Conservation (phyloP, 2,797 vertebrate genomes). For the Aulostomus chinensis region DNA sequence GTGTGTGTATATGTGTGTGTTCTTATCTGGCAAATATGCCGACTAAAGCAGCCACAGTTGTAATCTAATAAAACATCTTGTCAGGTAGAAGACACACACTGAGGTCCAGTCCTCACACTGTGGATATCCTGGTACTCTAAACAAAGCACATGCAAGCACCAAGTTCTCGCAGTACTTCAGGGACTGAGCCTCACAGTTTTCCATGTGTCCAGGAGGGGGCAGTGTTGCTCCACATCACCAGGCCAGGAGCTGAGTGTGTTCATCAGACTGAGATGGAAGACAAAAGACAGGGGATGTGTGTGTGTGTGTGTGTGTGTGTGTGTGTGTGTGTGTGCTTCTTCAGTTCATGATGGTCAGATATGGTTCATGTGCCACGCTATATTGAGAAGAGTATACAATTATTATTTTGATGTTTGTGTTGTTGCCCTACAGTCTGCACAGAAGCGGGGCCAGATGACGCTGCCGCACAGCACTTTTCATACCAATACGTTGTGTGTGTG, state of each 20-base stretch:
- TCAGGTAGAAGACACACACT: too few relatives aligned
- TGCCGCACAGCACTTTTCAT: not conserved
- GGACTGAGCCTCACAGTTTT: too few relatives aligned
- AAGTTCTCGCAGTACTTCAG: too few relatives aligned
- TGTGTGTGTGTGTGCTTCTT: not conserved
- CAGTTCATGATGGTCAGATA: not conserved
- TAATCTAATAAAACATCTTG: too few relatives aligned
- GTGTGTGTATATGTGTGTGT: too few relatives aligned
- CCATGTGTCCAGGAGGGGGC: not conserved
- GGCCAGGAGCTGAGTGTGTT: not conserved
- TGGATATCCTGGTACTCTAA: too few relatives aligned
- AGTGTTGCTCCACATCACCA: not conserved
- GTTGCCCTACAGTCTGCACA: not conserved
- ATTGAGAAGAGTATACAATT: not conserved
- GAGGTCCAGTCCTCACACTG: too few relatives aligned
- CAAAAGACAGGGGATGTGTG: not conserved
- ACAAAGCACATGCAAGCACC: too few relatives aligned
- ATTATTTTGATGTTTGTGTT: not conserved
- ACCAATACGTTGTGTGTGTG: not conserved
- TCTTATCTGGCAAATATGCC: too few relatives aligned
- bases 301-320: too few relatives aligned
- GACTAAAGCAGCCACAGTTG: too few relatives aligned
- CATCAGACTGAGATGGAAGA: not conserved
- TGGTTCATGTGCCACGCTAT: not conserved
- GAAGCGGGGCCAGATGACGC: not conserved